Evolutionary conservation across 2,888 invertebrate genomes (phyloP).

Genomic region (Carterocephalus palaemon): DNA sequence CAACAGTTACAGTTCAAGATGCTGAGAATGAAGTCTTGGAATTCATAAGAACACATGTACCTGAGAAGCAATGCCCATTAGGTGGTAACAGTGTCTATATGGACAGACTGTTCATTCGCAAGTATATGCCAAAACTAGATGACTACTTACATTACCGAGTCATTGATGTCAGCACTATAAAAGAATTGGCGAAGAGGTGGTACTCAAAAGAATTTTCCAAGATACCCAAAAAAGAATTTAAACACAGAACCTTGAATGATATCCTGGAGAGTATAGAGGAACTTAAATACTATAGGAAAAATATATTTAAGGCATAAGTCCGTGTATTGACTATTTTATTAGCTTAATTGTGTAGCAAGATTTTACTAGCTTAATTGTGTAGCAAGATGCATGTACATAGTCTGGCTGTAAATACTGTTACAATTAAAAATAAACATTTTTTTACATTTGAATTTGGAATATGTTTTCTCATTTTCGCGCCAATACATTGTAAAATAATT

Average conservation of each 20-base stretch:
- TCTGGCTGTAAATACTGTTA: too few species aligned
- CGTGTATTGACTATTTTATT: too few species aligned
- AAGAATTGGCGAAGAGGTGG: constrained; percentile 91
- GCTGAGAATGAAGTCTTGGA: constrained; percentile 86
- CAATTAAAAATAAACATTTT: too few species aligned
- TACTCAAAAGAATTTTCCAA: constrained; percentile 77
- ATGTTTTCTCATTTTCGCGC: too few species aligned
- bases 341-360: too few species aligned
- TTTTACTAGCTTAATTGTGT: too few species aligned
- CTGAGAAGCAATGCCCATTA: constrained; percentile 82
- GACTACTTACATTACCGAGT: constrained; percentile 93
- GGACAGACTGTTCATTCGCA: constrained; percentile 89
- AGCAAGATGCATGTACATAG: too few species aligned
- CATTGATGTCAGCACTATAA: constrained; percentile 94
- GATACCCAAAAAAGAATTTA: constrained; percentile 81
- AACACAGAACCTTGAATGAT: constrained; percentile 88
- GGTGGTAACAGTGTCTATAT: constrained; percentile 94
- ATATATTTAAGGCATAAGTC: constrained; percentile 76
- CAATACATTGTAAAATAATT: too few species aligned
- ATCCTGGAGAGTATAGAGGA: constrained; percentile 92
- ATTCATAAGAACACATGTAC: constrained; percentile 82
- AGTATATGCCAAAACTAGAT: constrained; percentile 89
- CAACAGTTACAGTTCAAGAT: constrained; percentile 80
- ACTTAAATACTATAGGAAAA: constrained; percentile 85
- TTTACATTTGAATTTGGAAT: too few species aligned